A percentile compares a stretch with the other conserved stretches of the same genome.
phyloP scores from a whole-genome alignment of 1,140 invertebrate species.

The Drosophila mojavensis region DNA sequence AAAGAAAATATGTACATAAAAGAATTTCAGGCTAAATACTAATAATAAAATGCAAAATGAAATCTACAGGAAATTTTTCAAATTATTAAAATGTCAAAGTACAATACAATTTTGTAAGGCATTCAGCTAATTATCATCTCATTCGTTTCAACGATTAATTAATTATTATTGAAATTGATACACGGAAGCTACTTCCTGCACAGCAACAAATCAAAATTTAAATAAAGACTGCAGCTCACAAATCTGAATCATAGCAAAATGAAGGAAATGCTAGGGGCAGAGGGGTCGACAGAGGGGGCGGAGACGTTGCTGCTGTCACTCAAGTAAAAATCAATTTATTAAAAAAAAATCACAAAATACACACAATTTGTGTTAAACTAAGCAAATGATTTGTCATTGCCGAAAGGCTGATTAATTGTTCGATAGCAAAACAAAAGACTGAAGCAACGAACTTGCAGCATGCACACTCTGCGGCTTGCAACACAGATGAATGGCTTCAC shows the following conservation, averaged over 20 bases:
- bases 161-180: slow-evolving; percentile 4
- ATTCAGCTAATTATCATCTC: no score
- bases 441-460: slow-evolving; percentile 71
- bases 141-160: neutral
- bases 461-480: slow-evolving; percentile 30
- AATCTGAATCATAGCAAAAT: slow-evolving; percentile 16
- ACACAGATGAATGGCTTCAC: slow-evolving; percentile 23
- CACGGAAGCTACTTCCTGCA: slow-evolving; percentile 40
- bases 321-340: slow-evolving; percentile 29
- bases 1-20: no score
- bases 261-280: no score
- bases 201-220: slow-evolving; percentile 9
- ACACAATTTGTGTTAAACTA: slow-evolving; percentile 6
- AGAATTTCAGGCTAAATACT: no score
- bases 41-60: no score
- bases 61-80: no score
- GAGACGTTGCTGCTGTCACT: slow-evolving; percentile 2
- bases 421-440: slow-evolving; percentile 66
- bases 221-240: neutral
- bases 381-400: slow-evolving; percentile 37
- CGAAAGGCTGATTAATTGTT: slow-evolving; percentile 56
- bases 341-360: slow-evolving; percentile 23
- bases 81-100: no score
- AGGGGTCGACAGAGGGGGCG: neutral
- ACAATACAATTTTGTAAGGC: neutral